These are phyloP conservation scores for Pycnonotus jocosus DNA, from an alignment of 2,113 vertebrate genomes.

Conservation along the genomic window DNA sequence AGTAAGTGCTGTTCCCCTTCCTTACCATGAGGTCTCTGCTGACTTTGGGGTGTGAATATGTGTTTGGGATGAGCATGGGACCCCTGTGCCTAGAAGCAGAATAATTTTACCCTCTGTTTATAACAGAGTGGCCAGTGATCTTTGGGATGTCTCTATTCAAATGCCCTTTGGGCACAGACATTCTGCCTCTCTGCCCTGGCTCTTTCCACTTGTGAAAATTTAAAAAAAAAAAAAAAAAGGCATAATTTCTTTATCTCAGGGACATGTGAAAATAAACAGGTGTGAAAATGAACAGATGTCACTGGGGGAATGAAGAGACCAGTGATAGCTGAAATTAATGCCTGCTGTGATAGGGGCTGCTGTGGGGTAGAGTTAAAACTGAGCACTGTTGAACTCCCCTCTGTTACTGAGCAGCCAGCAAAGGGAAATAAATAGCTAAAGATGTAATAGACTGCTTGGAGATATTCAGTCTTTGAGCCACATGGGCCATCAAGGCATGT, in stretches of 20 bases:
- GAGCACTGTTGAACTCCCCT: neutral
- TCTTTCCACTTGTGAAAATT: neutral
- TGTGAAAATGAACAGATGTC: neutral
- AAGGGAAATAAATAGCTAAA: neutral
- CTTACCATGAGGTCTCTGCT: neutral
- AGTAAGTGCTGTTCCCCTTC: conserved; percentile 76
- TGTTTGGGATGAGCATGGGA: neutral
- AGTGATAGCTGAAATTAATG: neutral
- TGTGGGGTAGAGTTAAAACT: neutral
- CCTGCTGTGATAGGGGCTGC: neutral
- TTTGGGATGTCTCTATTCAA: neutral
- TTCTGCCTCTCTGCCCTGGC: neutral
- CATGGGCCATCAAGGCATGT: neutral
- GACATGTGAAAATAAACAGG: neutral
- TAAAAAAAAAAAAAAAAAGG: too few species aligned
- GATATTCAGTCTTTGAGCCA: neutral
- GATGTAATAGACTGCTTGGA: neutral
- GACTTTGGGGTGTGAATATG: neutral
- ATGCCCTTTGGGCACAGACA: neutral
- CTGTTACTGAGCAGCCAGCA: neutral
- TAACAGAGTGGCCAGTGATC: neutral
- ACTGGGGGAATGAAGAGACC: neutral
- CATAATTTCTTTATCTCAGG: neutral
- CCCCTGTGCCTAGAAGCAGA: neutral
- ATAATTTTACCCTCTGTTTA: neutral